Evolutionary conservation across 2,888 invertebrate genomes (phyloP).

Genomic region (Lasioglossum marginatum): DNA sequence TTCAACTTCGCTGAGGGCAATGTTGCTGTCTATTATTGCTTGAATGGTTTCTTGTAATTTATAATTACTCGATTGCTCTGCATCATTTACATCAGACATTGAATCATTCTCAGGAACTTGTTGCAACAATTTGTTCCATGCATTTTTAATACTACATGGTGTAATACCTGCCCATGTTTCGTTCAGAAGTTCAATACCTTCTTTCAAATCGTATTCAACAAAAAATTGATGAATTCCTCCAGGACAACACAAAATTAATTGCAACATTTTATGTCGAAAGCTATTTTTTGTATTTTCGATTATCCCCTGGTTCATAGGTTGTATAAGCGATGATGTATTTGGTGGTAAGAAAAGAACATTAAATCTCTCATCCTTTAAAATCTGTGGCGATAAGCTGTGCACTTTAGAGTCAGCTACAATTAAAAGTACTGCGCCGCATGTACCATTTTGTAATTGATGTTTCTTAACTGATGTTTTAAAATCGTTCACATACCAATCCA

Average conservation of each 20-base stretch:
- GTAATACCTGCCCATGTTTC: background rate
- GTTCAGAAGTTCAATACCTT: background rate
- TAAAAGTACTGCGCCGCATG: background rate
- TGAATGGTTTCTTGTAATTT: conserved; percentile 5
- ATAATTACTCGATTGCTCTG: background rate
- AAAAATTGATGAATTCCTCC: background rate
- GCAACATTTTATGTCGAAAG: background rate
- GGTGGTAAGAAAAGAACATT: background rate
- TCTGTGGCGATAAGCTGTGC: background rate
- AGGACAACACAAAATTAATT: background rate
- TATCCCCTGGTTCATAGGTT: background rate
- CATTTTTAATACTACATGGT: background rate
- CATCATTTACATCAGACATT: background rate
- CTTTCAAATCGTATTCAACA: background rate
- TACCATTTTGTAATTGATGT: background rate
- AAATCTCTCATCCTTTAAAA: background rate
- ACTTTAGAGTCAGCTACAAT: background rate
- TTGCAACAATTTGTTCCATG: conserved; percentile 4
- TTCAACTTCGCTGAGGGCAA: background rate
- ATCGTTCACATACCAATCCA: conserved; percentile 1
- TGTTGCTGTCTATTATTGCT: background rate
- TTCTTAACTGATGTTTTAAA: background rate
- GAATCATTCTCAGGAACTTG: conserved; percentile 3
- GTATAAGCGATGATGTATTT: background rate
- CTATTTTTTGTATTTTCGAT: background rate